Percentiles rank a stretch among this genome's conserved stretches.
phyloP scores from a whole-genome alignment of 2,113 vertebrate species.

The Crocuta crocuta region DNA sequence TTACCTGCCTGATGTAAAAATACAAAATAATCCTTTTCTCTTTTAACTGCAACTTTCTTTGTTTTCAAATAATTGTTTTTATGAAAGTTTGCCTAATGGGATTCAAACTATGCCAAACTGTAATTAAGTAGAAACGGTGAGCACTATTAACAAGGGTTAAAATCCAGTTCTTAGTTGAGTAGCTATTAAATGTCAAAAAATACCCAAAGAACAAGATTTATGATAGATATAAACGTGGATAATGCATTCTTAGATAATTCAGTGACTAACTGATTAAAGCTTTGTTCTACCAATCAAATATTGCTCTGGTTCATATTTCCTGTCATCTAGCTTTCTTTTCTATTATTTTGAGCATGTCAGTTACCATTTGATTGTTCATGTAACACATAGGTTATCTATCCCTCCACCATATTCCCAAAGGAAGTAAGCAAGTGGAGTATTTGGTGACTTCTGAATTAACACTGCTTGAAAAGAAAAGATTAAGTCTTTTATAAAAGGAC shows the following conservation, averaged over 20 bases:
- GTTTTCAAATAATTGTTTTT: slow-evolving; percentile 22
- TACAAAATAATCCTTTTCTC: not conserved
- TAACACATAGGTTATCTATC: not conserved
- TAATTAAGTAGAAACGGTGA: not conserved
- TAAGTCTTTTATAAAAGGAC: slow-evolving; percentile 5
- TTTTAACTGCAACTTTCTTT: slow-evolving; percentile 13
- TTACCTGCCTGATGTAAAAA: not conserved
- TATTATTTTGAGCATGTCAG: slow-evolving; percentile 44
- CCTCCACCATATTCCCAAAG: not conserved
- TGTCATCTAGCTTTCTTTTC: not conserved
- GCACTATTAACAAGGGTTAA: slow-evolving; percentile 27
- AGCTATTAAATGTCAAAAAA: slow-evolving; percentile 22
- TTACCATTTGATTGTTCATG: slow-evolving; percentile 46
- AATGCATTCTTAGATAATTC: slow-evolving; percentile 20
- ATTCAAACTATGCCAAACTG: not conserved
- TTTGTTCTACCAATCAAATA: not conserved
- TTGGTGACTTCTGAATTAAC: slow-evolving; percentile 15
- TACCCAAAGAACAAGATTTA: not conserved
- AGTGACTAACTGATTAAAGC: slow-evolving; percentile 13
- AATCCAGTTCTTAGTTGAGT: not conserved
- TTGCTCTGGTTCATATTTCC: slow-evolving; percentile 4
- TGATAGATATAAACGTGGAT: not conserved
- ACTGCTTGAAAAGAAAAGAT: slow-evolving; percentile 48
- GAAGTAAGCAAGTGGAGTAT: not conserved
- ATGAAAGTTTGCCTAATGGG: not conserved